Conservation (phyloP, 2,888 invertebrate genomes). For the Drosophila emarginata region DNA sequence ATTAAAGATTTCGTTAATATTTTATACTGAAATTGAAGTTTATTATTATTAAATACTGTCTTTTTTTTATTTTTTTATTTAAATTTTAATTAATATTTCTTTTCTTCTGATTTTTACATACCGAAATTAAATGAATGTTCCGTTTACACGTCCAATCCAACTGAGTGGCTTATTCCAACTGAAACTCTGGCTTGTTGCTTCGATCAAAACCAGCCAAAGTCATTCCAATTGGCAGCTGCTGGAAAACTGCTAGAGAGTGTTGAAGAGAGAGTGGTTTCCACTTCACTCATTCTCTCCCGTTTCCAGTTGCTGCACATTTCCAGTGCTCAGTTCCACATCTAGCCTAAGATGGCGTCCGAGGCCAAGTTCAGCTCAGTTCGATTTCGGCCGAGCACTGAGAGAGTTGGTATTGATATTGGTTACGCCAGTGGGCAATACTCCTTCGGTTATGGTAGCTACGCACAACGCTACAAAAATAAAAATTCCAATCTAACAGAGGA, state of each 20-base stretch:
- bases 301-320: slow-evolving; percentile 48
- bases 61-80: neutral
- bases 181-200: slow-evolving; percentile 44
- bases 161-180: slow-evolving; percentile 69
- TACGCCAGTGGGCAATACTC: slow-evolving; percentile 54
- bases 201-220: slow-evolving; percentile 26
- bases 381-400: slow-evolving; percentile 80
- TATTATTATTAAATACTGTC: neutral
- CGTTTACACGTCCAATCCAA: slow-evolving; percentile 69
- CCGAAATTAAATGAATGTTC: slow-evolving; percentile 12
- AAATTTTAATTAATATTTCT: too few relatives aligned
- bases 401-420: slow-evolving; percentile 59
- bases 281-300: neutral
- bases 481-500: slow-evolving; percentile 9
- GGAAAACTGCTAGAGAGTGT: neutral
- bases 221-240: slow-evolving; percentile 55
- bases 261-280: neutral
- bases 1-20: neutral
- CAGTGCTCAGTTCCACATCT: slow-evolving; percentile 34
- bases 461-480: slow-evolving; percentile 60
- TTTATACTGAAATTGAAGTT: neutral
- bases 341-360: slow-evolving; percentile 82
- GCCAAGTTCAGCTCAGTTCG: slow-evolving; percentile 77
- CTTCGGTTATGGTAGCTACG: slow-evolving; percentile 70
- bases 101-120: neutral